Evolutionary conservation across 2,888 invertebrate genomes (phyloP).

Genomic region (Drosophila aldrichi): DNA sequence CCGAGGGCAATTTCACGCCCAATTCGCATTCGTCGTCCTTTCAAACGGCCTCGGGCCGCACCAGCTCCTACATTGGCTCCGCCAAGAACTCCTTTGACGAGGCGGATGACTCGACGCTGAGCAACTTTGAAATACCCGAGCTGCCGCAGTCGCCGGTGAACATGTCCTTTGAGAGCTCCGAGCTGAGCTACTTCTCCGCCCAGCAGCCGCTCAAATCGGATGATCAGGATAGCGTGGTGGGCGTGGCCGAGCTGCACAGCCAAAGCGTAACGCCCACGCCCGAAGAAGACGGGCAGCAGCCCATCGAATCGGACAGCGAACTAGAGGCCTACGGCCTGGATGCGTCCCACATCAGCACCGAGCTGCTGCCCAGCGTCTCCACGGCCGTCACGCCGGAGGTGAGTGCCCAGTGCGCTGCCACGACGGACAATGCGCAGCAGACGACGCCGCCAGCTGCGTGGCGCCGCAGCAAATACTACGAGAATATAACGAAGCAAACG

Average conservation of each 20-base stretch:
- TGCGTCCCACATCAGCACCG: slow-evolving; percentile 70
- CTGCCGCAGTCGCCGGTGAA: slow-evolving; percentile 82
- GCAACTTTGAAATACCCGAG: slow-evolving; percentile 80
- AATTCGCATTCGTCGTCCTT: slow-evolving; percentile 89
- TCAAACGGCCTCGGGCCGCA: slow-evolving; percentile 89
- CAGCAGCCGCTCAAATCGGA: slow-evolving; percentile 55
- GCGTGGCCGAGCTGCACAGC: slow-evolving; percentile 79
- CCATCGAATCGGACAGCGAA: slow-evolving; percentile 78
- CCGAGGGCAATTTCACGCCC: slow-evolving; percentile 88
- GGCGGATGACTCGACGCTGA: slow-evolving; percentile 80
- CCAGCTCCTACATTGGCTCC: slow-evolving; percentile 87
- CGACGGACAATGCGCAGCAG: slow-evolving; percentile 53
- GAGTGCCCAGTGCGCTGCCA: slow-evolving; percentile 66
- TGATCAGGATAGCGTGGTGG: slow-evolving; percentile 73
- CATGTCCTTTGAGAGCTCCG: slow-evolving; percentile 84
- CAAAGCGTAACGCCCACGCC: slow-evolving; percentile 83
- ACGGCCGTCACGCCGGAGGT: slow-evolving; percentile 82
- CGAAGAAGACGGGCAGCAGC: slow-evolving; percentile 59
- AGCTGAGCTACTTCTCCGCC: slow-evolving; percentile 83
- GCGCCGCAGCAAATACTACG: slow-evolving; percentile 86
- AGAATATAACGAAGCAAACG: slow-evolving; percentile 87
- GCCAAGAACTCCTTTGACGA: slow-evolving; percentile 86
- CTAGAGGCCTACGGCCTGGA: slow-evolving; percentile 69
- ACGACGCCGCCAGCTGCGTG: slow-evolving; percentile 76
- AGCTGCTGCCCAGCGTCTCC: slow-evolving; percentile 50